Base-by-base conservation (phyloP, 1,140 invertebrate species). In the Lordiphosa clarofinis region DNA sequence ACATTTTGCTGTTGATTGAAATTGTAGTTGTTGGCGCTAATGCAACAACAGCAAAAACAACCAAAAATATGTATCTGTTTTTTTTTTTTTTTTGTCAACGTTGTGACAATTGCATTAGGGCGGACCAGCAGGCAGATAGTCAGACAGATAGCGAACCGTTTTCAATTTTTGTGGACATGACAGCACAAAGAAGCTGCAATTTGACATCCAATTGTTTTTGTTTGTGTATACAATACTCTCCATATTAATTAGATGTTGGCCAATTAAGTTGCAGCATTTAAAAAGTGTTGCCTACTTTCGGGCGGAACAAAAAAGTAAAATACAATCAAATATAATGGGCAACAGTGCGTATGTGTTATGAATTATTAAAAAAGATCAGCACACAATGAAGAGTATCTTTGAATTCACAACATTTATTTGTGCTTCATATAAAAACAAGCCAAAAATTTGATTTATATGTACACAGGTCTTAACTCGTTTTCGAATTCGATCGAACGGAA, bases 1-100 rank as follows among this genome's bases (percentile, higher is more conserved):
- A 57, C 39, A 64, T 53, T 63, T 55, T 48, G 62, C 43, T 60
- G 56, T 65, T 65, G 62, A 65, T 65, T 63, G 62, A 65, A 65
- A 48, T 63, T 64, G 60, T 31, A 56, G 56, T 40, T 28, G 33
- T 24, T 24, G 7, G 10, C 37, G 44, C 56, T 59, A 59, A 59
- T 54, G 49, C 56, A 59, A 37, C 24, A 33, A 44, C 35, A 39
- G 24, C 15, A 52, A 8, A 28, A 24, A 40, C 36, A 52, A 42
- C 37, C 31, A 43, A 21, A 38, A 15, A 28, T 57, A 24, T 35
- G n/a, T 56, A 11, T 40, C 13, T 43, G 21, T 37, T 24, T 44
- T 38, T 21, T 21, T 4, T 7, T 7, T 28, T 8, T 38, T 24
- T 21, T 4, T 7, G 4, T 28, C 4, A 31, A 31, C 28, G 7